Evolutionary conservation across 2,888 invertebrate genomes (phyloP).

Genomic region (Gasteruption jaculator): DNA sequence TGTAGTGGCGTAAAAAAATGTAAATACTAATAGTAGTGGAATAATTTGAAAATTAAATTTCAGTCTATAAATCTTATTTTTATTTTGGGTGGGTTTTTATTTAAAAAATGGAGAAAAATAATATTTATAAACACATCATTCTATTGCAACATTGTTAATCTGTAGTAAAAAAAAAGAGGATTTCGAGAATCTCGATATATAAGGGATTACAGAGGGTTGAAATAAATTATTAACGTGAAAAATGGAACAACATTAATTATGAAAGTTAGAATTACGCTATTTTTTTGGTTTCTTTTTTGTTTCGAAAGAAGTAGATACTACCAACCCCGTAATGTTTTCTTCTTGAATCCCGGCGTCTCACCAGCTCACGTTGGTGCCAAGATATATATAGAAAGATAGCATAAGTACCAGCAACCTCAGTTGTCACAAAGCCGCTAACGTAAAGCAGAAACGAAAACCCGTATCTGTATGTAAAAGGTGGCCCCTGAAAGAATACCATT

Average conservation of each 20-base stretch:
- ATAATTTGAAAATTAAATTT: slow-evolving; percentile 1
- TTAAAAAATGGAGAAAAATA: too few species aligned
- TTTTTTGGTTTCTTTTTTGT: too few species aligned
- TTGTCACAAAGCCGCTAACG: slow-evolving; percentile 77
- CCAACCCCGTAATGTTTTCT: slow-evolving; percentile 43
- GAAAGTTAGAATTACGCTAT: too few species aligned
- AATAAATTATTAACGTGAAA: too few species aligned
- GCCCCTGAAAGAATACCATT: slow-evolving; percentile 59
- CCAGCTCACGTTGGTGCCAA: slow-evolving; percentile 68
- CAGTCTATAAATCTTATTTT: neutral
- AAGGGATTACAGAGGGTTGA: too few species aligned
- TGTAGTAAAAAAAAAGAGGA: neutral
- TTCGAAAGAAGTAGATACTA: slow-evolving; percentile 20
- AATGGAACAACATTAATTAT: too few species aligned
- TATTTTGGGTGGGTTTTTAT: too few species aligned
- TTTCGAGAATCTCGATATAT: too few species aligned
- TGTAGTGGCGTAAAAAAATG: too few species aligned
- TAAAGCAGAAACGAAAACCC: slow-evolving; percentile 86
- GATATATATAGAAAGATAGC: slow-evolving; percentile 85
- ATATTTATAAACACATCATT: slow-evolving; percentile 5
- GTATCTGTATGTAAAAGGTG: slow-evolving; percentile 80
- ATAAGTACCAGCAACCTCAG: slow-evolving; percentile 80
- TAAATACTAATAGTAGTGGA: too few species aligned
- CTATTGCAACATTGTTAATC: neutral
- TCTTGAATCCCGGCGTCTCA: slow-evolving; percentile 54